Conservation (phyloP, 2,113 vertebrate genomes). For the Vireo altiloquus region DNA sequence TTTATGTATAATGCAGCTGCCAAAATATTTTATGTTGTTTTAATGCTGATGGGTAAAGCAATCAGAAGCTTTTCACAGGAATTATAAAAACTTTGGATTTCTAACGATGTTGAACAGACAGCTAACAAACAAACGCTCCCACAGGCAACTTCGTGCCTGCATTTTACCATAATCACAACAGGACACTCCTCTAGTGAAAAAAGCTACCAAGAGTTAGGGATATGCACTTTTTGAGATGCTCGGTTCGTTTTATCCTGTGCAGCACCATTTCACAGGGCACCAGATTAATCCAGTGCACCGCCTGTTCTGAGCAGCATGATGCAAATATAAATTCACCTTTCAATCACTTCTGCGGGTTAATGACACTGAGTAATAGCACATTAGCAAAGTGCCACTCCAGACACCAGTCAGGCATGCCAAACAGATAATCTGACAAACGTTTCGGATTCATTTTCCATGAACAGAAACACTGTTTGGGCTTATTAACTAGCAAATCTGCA, state of each 20-base stretch:
- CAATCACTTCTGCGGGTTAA: constrained; percentile 77
- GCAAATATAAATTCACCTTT: constrained; percentile 77
- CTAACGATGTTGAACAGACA: not conserved
- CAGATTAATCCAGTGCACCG: constrained; percentile 24
- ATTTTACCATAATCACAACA: not conserved
- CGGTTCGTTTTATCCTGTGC: not conserved
- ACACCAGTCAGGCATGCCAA: constrained; percentile 79
- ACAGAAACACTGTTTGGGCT: constrained; percentile 76
- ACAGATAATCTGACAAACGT: constrained; percentile 78
- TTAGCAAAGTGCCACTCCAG: constrained; percentile 80
- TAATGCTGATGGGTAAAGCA: not conserved
- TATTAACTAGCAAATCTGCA: constrained; percentile 80
- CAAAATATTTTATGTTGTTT: constrained; percentile 19
- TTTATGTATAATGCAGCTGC: not conserved
- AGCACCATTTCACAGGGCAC: constrained; percentile 38
- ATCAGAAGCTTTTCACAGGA: constrained; percentile 1
- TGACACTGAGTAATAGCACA: constrained; percentile 83
- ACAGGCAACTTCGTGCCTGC: not conserved
- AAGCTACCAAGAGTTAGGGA: not conserved
- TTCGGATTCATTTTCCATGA: constrained; percentile 78
- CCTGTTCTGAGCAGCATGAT: constrained; percentile 47
- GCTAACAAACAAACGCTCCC: not conserved
- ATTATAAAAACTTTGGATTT: constrained; percentile 1
- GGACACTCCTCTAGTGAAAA: not conserved
- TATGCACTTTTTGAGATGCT: not conserved